phyloP scores from a whole-genome alignment of 2,888 invertebrate species.

The Temnothorax ravouxi region DNA sequence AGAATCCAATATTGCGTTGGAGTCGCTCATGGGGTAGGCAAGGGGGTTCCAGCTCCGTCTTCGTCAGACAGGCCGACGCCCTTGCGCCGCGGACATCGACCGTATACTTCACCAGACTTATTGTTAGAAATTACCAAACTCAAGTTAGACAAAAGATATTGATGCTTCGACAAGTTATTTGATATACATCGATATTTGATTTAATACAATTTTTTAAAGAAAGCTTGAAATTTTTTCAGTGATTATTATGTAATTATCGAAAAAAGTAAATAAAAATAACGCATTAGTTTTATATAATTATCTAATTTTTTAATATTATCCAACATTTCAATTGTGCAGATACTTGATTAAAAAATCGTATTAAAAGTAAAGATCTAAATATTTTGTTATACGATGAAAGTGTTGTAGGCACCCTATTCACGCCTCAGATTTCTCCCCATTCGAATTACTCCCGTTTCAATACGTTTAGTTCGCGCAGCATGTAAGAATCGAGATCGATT shows the following conservation, averaged over 20 bases:
- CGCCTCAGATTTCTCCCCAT: neutral
- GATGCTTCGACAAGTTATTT: neutral
- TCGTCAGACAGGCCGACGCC: constrained; percentile 68
- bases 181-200: neutral
- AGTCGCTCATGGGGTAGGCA: constrained; percentile 29
- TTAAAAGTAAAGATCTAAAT: neutral
- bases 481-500: constrained; percentile 49
- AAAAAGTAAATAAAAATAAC: neutral
- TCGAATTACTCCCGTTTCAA: constrained; percentile 24
- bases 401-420: constrained; percentile 6
- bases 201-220: neutral
- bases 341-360: neutral
- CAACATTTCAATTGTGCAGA: neutral
- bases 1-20: constrained; percentile 31
- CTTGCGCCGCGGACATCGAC: constrained; percentile 68
- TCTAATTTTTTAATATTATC: neutral
- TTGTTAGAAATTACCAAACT: neutral
- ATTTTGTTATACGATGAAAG: too few species aligned
- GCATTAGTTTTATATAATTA: neutral
- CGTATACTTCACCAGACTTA: constrained; percentile 58
- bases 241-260: neutral
- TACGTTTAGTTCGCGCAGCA: constrained; percentile 10
- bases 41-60: constrained; percentile 46
- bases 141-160: neutral
- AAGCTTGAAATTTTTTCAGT: neutral